Evolutionary conservation across 2,113 vertebrate genomes (phyloP).

Genomic region (Pedionomus torquatus): DNA sequence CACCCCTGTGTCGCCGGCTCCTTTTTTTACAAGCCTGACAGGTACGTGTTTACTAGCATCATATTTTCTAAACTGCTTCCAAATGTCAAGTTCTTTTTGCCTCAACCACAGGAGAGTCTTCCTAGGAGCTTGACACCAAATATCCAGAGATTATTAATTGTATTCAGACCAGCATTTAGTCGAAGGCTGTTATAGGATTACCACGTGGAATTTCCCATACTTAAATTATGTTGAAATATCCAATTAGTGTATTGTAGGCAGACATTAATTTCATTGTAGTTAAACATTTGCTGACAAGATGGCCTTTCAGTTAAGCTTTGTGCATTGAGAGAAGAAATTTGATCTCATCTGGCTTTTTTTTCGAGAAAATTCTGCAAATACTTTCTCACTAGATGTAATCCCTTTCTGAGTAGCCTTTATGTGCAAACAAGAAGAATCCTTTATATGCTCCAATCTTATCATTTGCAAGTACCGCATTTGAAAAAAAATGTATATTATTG

Average conservation of each 20-base stretch:
- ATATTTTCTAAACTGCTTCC: conserved; percentile 37
- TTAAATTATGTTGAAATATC: conserved; percentile 57
- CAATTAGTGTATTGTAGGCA: conserved; percentile 68
- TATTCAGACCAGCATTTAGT: conserved; percentile 20
- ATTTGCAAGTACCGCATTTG: background rate
- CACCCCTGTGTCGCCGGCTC: no score
- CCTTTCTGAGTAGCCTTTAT: conserved; percentile 69
- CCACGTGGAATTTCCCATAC: conserved; percentile 14
- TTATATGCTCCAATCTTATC: background rate
- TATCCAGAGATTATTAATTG: conserved; percentile 50
- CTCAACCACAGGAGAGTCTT: background rate
- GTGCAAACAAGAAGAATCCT: background rate
- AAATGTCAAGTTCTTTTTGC: conserved; percentile 15
- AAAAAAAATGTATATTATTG: background rate
- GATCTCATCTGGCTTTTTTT: conserved; percentile 78
- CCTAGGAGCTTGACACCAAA: background rate
- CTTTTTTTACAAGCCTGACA: background rate
- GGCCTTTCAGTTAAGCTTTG: conserved; percentile 77
- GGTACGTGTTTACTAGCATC: conserved; percentile 36
- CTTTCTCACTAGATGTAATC: conserved; percentile 77
- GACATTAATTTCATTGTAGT: conserved; percentile 76
- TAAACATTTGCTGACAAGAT: conserved; percentile 85
- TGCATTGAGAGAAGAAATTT: conserved; percentile 74
- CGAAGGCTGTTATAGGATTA: conserved; percentile 23
- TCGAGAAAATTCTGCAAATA: conserved; percentile 77